phyloP scores from a whole-genome alignment of 2,888 invertebrate species.

The Chrysolina oricalcia region DNA sequence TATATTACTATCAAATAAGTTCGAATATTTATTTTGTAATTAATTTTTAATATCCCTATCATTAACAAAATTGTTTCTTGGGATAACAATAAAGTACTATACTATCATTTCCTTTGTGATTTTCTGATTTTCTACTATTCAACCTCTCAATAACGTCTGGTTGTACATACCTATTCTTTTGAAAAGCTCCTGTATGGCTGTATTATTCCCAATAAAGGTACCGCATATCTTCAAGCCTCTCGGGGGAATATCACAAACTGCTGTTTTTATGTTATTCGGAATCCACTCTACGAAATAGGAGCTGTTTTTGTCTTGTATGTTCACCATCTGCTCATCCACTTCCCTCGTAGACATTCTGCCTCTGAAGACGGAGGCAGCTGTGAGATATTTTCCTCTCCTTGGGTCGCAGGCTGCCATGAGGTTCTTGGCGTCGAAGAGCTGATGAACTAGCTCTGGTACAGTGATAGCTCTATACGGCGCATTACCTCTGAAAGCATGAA shows the following conservation, averaged over 20 bases:
- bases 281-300: conserved; percentile 81
- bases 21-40: too few species aligned
- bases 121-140: too few species aligned
- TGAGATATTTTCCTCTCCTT: conserved; percentile 84
- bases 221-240: conserved; percentile 80
- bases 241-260: conserved; percentile 82
- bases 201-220: conserved; percentile 79
- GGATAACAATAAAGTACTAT: too few species aligned
- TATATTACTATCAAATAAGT: too few species aligned
- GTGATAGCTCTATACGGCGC: conserved; percentile 84
- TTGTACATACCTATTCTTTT: conserved; percentile 68
- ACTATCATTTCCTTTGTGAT: too few species aligned
- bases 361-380: conserved; percentile 87
- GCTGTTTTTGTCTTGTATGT: conserved; percentile 80
- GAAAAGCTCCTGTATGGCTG: conserved; percentile 87
- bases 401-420: conserved; percentile 95
- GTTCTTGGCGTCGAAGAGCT: conserved; percentile 89
- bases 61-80: too few species aligned
- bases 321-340: conserved; percentile 77
- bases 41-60: too few species aligned
- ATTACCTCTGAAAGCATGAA: conserved; percentile 63
- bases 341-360: conserved; percentile 81
- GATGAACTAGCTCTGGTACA: conserved; percentile 85
- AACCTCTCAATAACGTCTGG: not conserved
- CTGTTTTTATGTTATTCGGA: conserved; percentile 83